phyloP scores from a whole-genome alignment of 2,113 vertebrate genomes.

The Ramphastos sulfuratus region DNA sequence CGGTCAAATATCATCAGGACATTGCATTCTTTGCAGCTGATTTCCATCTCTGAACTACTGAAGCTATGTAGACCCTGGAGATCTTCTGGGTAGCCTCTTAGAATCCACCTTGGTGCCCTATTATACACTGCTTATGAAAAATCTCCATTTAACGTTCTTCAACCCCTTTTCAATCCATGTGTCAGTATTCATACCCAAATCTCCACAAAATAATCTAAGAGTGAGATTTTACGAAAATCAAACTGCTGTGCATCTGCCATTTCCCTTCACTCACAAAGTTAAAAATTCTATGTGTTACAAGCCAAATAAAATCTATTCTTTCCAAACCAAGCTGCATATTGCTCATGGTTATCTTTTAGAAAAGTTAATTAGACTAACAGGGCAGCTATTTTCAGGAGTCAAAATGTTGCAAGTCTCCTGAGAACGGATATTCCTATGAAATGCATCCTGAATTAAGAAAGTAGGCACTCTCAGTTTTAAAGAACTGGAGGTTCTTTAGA shows the following conservation, averaged over 20 bases:
- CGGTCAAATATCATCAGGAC: background rate
- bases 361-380: conserved; percentile 57
- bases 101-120: background rate
- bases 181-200: conserved; percentile 16
- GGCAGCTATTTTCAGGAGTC: conserved; percentile 18
- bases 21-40: background rate
- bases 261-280: conserved; percentile 13
- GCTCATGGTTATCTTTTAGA: conserved; percentile 39
- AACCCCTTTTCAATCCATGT: background rate
- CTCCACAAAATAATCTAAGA: conserved; percentile 38
- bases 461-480: background rate
- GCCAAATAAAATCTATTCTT: conserved; percentile 32
- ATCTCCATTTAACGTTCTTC: background rate
- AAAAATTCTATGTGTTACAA: background rate
- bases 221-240: conserved; percentile 20
- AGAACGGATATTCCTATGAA: conserved; percentile 18
- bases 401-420: background rate
- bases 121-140: conserved; percentile 27
- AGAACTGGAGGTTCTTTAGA: background rate
- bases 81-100: background rate
- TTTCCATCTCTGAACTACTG: background rate
- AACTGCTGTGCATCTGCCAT: background rate
- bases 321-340: conserved; percentile 36
- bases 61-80: background rate
- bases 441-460: conserved; percentile 39